Evolutionary conservation across 2,888 invertebrate genomes (phyloP), one percentile per base, ranked within the genome.

Genomic region (Drosophila robusta): DNA sequence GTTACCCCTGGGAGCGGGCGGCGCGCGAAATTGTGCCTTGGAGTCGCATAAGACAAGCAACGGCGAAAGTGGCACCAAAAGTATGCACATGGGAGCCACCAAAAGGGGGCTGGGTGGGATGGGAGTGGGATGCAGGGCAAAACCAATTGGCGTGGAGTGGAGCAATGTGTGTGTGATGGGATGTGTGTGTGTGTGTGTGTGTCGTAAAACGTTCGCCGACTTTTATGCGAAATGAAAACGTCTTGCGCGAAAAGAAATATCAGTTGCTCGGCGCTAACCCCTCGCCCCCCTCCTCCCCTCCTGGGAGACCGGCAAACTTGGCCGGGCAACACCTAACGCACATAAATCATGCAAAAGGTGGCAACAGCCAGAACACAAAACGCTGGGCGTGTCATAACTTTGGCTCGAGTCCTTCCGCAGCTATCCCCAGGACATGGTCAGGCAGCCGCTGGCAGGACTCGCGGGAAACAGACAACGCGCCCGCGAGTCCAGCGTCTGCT

Each of bases 21-120:
- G 80, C 75, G 51, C 63, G 89, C 89, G 87, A 90, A 92, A 92
- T 92, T 92, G 92, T 90, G 91, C 92, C 92, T 91, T 84, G 76
- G 92, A 90, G 92, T 92, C 89, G 90, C 91, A 91, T 91, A 91
- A 92, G 90, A 89, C 90, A 88, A 86, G 89, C 91, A 90, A 90
- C 90, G 91, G 89, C 91, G 64, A 79, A 91, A 78, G 75, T 69
- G 73, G 66, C 70, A 74, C 78, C 87, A 89, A 84, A 83, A 83
- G 87, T 83, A 83, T 83, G 85, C 83, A 84, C 83, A 75, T 70
- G 87, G 83, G 83, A 87, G 79, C 71, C 84, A 81, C 79, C 80
- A 78, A 83, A 70, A 56, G 49, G 32, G 70, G n/a, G 39, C n/a
- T 18, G 18, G 18, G 18, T n/a, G n/a, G n/a, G n/a, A n/a, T n/a